Percentiles rank a stretch among this genome's conserved stretches.
Evolutionary conservation across 30 jellyfish, hydroid and myxozoan genomes (phyloP).

Genomic region (Aurelia coerulea): DNA sequence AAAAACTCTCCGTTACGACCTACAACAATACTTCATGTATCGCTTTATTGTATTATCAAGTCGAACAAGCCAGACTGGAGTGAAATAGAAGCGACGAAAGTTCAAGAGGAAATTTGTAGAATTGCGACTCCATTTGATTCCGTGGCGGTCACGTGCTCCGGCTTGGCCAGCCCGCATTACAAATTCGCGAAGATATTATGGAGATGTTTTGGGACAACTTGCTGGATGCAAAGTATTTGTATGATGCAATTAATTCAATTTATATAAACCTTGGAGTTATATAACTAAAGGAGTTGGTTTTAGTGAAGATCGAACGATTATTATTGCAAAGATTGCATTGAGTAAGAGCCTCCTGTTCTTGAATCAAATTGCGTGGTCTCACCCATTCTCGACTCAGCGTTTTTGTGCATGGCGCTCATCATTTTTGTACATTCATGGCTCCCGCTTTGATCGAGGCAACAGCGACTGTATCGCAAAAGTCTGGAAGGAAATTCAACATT

Average conservation of each 20-base stretch:
- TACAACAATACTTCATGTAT: slow-evolving; percentile 1
- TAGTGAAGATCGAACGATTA: neutral
- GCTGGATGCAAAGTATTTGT: neutral
- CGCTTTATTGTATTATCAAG: neutral
- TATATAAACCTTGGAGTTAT: neutral
- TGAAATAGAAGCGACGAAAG: slow-evolving; percentile 45
- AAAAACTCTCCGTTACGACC: neutral
- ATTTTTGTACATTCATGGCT: slow-evolving; percentile 87
- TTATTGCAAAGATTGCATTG: neutral
- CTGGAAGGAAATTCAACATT: slow-evolving; percentile 37
- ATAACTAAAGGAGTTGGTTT: neutral
- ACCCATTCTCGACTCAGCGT: slow-evolving; percentile 68
- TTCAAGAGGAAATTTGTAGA: slow-evolving; percentile 31
- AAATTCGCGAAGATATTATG: slow-evolving; percentile 12
- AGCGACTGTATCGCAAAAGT: slow-evolving; percentile 76
- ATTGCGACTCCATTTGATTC: slow-evolving; percentile 61
- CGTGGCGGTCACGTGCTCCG: slow-evolving; percentile 97
- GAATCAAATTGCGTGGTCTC: slow-evolving; percentile 81
- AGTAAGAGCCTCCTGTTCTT: slow-evolving; percentile 17
- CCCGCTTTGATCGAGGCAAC: slow-evolving; percentile 96
- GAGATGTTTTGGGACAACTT: slow-evolving; percentile 11
- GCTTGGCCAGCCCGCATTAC: slow-evolving; percentile 70
- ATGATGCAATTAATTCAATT: slow-evolving; percentile 19
- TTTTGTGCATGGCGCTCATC: slow-evolving; percentile 96
- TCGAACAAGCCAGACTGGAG: neutral